phyloP scores from a whole-genome alignment of 2,888 invertebrate species.

The Chrysodeixis includens region DNA sequence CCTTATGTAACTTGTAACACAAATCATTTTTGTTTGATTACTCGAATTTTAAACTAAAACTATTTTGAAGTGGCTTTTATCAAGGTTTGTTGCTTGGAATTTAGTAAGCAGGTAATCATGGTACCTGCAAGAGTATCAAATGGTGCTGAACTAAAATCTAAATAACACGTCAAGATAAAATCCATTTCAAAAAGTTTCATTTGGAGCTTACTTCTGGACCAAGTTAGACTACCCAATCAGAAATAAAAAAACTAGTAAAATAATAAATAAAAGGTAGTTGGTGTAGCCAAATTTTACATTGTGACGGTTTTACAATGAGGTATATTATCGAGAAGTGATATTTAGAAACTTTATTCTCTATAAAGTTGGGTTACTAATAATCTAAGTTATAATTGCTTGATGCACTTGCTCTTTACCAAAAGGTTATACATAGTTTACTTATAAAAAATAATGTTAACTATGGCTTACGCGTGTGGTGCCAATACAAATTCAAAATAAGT shows the following conservation, averaged over 20 bases:
- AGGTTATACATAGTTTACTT: slow-evolving; percentile 18
- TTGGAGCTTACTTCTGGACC: too few species aligned
- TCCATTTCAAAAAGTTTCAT: too few species aligned
- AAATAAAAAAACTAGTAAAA: too few species aligned
- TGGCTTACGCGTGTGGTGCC: slow-evolving; percentile 32
- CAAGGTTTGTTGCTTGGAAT: too few species aligned
- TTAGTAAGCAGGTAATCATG: too few species aligned
- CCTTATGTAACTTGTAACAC: slow-evolving; percentile 11
- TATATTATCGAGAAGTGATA: background rate
- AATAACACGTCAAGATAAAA: too few species aligned
- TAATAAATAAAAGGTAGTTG: too few species aligned
- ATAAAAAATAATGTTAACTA: slow-evolving; percentile 10
- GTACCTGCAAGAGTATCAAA: too few species aligned
- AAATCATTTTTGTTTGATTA: background rate
- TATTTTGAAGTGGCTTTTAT: background rate
- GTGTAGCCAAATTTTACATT: background rate
- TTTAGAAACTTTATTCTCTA: background rate
- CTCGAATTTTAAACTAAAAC: too few species aligned
- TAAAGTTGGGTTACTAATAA: slow-evolving; percentile 26
- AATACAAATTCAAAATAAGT: slow-evolving; percentile 19
- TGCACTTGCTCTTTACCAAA: slow-evolving; percentile 27
- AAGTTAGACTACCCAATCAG: too few species aligned
- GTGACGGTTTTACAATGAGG: background rate
- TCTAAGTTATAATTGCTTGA: slow-evolving; percentile 43
- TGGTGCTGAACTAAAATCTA: too few species aligned